Conservation (phyloP, 2,113 vertebrate genomes). For the Amazona guildingii region DNA sequence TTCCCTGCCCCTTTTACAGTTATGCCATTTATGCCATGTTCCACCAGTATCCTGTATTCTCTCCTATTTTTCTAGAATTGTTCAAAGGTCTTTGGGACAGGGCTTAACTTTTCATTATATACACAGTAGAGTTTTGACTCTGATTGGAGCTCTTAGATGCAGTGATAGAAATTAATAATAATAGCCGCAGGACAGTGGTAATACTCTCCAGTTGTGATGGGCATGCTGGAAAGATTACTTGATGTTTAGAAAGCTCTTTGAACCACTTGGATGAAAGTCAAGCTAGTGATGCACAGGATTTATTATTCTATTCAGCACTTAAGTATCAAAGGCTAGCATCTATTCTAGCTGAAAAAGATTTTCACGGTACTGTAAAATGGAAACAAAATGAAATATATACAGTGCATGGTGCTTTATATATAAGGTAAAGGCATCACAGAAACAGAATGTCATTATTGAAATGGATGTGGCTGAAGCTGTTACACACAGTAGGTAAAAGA, state of each 20-base stretch:
- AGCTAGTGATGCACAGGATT: slow-evolving; percentile 31
- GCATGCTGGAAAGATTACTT: slow-evolving; percentile 35
- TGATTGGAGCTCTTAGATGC: background rate
- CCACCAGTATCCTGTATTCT: background rate
- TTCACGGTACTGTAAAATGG: slow-evolving; percentile 54
- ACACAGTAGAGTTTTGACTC: background rate
- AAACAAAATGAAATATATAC: slow-evolving; percentile 67
- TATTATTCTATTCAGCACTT: slow-evolving; percentile 58
- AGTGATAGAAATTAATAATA: slow-evolving; percentile 25
- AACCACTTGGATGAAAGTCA: slow-evolving; percentile 50
- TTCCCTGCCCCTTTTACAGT: background rate
- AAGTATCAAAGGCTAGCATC: slow-evolving; percentile 53
- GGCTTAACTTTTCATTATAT: background rate
- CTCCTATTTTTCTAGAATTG: background rate
- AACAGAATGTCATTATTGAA: slow-evolving; percentile 57
- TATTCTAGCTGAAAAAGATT: slow-evolving; percentile 59
- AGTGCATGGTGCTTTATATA: slow-evolving; percentile 30
- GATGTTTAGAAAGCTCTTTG: slow-evolving; percentile 61
- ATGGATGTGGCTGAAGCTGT: slow-evolving; percentile 45
- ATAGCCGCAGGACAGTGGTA: background rate
- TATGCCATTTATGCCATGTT: background rate
- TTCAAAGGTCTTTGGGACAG: background rate
- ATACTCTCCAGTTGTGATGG: slow-evolving; percentile 8
- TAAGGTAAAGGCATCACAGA: slow-evolving; percentile 27
- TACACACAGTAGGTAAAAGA: slow-evolving; percentile 47